phyloP scores from a whole-genome alignment of 2,113 vertebrate species.

The Hystrix brachyura region DNA sequence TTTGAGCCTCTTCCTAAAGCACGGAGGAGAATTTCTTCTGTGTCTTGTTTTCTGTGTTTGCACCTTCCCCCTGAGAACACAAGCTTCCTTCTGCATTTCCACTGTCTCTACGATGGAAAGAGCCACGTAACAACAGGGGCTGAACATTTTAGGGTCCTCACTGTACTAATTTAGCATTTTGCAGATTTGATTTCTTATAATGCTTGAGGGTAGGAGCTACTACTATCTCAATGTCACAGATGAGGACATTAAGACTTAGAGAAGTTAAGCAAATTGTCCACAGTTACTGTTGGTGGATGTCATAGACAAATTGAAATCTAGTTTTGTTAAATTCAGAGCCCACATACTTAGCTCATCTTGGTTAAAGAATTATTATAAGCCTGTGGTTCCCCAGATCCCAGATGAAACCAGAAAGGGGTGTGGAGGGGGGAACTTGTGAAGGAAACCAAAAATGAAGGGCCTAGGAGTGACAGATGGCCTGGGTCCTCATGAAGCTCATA shows the following conservation, averaged over 20 bases:
- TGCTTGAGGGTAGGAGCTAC: background rate
- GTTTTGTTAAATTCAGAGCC: background rate
- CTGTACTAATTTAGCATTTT: background rate
- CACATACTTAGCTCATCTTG: background rate
- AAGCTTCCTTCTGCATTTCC: too few species aligned
- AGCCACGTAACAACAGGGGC: accelerated
- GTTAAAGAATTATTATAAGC: background rate
- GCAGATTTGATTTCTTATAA: background rate
- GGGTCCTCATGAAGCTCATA: background rate
- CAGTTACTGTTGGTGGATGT: background rate
- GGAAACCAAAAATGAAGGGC: background rate
- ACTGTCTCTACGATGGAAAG: background rate
- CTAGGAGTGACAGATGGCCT: background rate
- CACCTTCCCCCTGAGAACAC: background rate
- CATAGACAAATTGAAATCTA: background rate
- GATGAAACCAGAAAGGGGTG: background rate
- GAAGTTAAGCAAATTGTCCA: background rate
- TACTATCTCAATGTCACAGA: background rate
- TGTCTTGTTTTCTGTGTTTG: background rate
- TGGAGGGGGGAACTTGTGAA: accelerated
- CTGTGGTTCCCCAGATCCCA: background rate
- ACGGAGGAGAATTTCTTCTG: background rate
- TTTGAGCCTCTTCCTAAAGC: background rate
- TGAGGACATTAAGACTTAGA: background rate
- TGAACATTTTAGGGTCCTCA: accelerated